phyloP scores from a whole-genome alignment of 2,113 vertebrate species.

The Silurus glanis region DNA sequence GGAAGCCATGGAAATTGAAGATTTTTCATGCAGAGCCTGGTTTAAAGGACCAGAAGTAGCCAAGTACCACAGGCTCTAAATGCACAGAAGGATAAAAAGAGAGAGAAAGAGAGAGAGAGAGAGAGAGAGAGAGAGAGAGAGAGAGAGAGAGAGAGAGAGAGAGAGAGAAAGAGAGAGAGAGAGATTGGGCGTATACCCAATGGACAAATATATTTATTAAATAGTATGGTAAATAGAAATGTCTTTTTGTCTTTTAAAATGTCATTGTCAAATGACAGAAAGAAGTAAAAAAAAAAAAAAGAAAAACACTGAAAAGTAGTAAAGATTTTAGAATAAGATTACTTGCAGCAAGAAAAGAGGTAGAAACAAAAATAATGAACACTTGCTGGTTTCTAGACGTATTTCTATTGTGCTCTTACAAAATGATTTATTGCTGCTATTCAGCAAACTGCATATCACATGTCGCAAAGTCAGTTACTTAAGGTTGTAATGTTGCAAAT shows the following conservation, averaged over 20 bases:
- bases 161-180: background rate
- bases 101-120: background rate
- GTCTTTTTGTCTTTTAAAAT: too few relatives aligned
- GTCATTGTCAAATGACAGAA: background rate
- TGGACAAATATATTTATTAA: background rate
- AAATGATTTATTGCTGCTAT: constrained; percentile 4
- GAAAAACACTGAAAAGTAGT: background rate
- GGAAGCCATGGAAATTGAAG: background rate
- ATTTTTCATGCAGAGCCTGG: background rate
- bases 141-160: background rate
- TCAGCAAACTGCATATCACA: background rate
- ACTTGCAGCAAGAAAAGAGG: background rate
- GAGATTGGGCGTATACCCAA: too few relatives aligned
- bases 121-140: background rate
- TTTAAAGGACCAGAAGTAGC: background rate
- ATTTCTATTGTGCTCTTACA: background rate
- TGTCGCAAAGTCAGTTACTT: background rate
- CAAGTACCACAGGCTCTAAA: background rate
- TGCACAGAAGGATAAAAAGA: background rate
- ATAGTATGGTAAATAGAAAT: background rate
- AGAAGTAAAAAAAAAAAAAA: background rate
- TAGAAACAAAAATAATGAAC: background rate
- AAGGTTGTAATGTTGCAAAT: constrained; percentile 1
- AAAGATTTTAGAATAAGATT: background rate
- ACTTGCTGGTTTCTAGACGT: background rate